Conservation (phyloP, 2,888 invertebrate species). For the Euphydryas editha region DNA sequence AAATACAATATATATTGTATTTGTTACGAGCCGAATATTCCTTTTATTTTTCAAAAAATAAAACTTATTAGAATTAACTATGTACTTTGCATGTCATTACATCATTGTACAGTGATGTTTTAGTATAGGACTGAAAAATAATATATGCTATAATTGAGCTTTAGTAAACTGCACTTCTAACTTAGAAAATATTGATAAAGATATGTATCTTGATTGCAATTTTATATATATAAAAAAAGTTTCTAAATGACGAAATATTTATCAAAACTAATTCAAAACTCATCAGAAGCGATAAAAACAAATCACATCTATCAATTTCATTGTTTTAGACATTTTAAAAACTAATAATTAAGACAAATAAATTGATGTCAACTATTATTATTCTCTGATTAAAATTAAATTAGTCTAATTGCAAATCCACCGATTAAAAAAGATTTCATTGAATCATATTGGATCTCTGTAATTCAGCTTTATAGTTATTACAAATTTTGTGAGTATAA, state of each 20-base stretch:
- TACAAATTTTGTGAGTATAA: too few species aligned
- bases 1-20: too few species aligned
- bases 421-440: too few species aligned
- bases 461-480: not conserved
- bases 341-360: too few species aligned
- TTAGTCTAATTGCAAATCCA: too few species aligned
- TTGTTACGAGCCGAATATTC: conserved; percentile 3
- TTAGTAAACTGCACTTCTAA: not conserved
- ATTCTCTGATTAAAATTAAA: too few species aligned
- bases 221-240: not conserved
- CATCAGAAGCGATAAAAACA: too few species aligned
- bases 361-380: too few species aligned
- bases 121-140: not conserved
- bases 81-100: not conserved
- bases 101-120: not conserved
- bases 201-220: not conserved
- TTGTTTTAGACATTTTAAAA: too few species aligned
- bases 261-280: too few species aligned
- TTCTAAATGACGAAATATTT: too few species aligned
- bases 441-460: not conserved
- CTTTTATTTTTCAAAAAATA: not conserved
- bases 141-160: not conserved
- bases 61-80: not conserved
- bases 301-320: too few species aligned
- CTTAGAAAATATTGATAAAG: not conserved